Percentiles rank a stretch among this genome's conserved stretches.
Evolutionary conservation across 2,113 vertebrate species (phyloP).

Genomic region (Tenrec ecaudatus): DNA sequence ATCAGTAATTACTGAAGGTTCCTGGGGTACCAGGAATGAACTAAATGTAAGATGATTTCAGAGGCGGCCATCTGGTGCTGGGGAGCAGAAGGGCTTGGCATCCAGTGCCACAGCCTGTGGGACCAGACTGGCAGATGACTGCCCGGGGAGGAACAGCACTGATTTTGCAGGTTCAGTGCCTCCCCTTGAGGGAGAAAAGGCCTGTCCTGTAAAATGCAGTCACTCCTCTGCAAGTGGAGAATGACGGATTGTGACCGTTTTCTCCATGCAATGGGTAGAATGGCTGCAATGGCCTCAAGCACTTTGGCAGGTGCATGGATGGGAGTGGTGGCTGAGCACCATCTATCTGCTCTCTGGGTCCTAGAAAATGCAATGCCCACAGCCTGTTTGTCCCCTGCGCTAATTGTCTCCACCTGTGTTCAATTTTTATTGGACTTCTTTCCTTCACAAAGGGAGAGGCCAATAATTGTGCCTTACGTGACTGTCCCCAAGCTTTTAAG

Average conservation of each 20-base stretch:
- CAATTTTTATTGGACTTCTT: too few species aligned
- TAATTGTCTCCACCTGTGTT: too few species aligned
- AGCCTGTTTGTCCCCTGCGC: too few species aligned
- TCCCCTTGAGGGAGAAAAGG: slow-evolving; percentile 4
- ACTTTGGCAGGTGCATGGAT: too few species aligned
- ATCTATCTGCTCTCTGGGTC: too few species aligned
- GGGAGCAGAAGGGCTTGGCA: background rate
- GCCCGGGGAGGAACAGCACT: background rate
- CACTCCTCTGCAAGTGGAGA: background rate
- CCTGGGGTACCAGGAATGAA: slow-evolving; percentile 56
- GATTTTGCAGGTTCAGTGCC: background rate
- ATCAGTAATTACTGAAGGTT: slow-evolving; percentile 59
- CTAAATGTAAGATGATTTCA: slow-evolving; percentile 42
- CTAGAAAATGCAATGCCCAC: too few species aligned
- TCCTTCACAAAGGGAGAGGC: too few species aligned
- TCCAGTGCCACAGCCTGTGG: background rate
- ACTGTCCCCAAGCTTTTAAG: too few species aligned
- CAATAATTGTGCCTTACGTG: too few species aligned
- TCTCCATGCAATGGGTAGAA: accelerated
- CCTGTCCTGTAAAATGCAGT: background rate
- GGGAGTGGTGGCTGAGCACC: too few species aligned
- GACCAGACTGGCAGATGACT: slow-evolving; percentile 14
- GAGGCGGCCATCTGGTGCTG: slow-evolving; percentile 58
- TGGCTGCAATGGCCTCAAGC: too few species aligned
- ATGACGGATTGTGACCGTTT: too few species aligned